Evolutionary conservation across 2,888 invertebrate genomes (phyloP), one percentile per base, ranked within the genome.

Genomic region (Nezara viridula): DNA sequence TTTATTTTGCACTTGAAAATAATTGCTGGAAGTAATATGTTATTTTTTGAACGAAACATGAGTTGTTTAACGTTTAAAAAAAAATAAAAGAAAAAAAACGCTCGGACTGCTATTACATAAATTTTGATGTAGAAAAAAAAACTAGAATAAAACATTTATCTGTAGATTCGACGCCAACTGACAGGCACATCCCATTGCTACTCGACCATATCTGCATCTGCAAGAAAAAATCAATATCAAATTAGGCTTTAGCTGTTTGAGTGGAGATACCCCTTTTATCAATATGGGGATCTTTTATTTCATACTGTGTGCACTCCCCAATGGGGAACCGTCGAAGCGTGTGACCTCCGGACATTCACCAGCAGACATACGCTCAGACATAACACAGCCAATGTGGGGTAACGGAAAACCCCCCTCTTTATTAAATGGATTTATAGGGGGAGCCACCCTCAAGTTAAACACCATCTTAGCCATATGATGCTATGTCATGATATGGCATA

Each of bases 231-330:
- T 66, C 66, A 6, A 66, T 66, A 66, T 32, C 66, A 66, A 66
- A 66, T 66, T 66, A 66, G 66, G 66, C 66, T 66, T 66, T 37
- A 32, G 66, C 66, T 66, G 66, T 32, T 66, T 32, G 32, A 19
- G 66, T 14, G 66, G 32, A 32, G 66, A 66, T 66, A 66, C 16
- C 66, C 66, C 27, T 32, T n/a, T 37, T 66, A 66, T 66, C 66
- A 66, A 66, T 60, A 32, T 14, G 32, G 32, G 32, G 7, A 66
- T 66, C 66, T 66, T 32, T 19, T 66, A 66, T 66, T 66, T 66
- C 66, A 66, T 66, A 66, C 32, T 66, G 66, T 66, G 16, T 32
- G 66, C 16, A 32, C 32, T 27, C 32, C 66, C 4, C 5, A 32
- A 19, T 19, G 3, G 66, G 19, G 32, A 66, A 66, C 19, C 66